Conservation (phyloP, 2,797 vertebrate species). For the Cuniculus paca region DNA sequence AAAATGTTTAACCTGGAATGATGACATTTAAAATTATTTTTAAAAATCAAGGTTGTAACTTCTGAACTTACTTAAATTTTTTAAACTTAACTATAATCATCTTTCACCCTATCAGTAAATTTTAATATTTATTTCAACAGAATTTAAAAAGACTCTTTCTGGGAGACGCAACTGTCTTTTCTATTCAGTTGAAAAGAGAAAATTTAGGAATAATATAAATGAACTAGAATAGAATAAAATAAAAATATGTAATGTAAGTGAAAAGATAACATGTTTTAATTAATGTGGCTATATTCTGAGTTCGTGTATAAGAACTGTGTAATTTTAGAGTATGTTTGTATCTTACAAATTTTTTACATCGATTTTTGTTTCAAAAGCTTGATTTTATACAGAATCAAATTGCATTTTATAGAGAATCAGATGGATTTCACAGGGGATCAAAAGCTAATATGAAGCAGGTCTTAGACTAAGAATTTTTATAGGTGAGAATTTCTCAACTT, state of each 20-base stretch:
- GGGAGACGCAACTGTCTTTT: background rate
- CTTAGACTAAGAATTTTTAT: background rate
- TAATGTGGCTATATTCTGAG: background rate
- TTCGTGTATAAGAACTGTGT: background rate
- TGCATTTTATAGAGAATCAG: background rate
- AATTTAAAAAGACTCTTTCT: background rate
- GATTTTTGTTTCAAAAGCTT: background rate
- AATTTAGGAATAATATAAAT: background rate
- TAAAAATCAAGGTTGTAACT: background rate
- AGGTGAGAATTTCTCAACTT: background rate
- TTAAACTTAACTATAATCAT: background rate
- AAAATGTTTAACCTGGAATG: background rate
- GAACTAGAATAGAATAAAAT: background rate
- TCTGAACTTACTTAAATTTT: constrained; percentile 9
- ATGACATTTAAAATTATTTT: background rate
- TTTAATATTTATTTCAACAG: constrained; percentile 20
- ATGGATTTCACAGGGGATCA: background rate
- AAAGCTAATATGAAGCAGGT: background rate
- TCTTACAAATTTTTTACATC: background rate
- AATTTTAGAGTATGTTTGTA: background rate
- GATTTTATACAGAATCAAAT: background rate
- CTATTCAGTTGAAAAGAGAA: background rate
- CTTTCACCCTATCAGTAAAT: background rate
- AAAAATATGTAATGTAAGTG: background rate
- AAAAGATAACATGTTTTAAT: background rate